Base-by-base conservation (phyloP, 2,113 vertebrate genomes). In the Meriones unguiculatus region DNA sequence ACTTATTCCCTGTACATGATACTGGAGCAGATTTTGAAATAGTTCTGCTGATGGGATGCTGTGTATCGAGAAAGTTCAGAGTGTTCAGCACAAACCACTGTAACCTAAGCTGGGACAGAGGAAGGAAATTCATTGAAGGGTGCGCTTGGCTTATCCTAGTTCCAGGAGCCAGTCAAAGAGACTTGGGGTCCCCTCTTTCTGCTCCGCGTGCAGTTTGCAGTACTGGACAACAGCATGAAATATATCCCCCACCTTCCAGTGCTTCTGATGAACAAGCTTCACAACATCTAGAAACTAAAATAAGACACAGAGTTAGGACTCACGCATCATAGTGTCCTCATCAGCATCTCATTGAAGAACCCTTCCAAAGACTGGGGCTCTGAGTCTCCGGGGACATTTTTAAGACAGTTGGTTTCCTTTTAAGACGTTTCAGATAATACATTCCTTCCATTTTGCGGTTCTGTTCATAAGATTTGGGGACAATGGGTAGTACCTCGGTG, bases 141-240 rank as follows among this genome's bases (percentile, higher is more conserved):
- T 17, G 0, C 1, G 6, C 35, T 20, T 77, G 70, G 18, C 41
- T 98, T 99, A 99, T 97, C 99, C 98, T 82, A 99, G 94, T 94
- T 99, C 99, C 17, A 99, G 97, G 28, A 99, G 99, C 99, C 99
- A 99, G 11, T 99, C 99, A 41, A 99, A 99, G 75, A 99, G 99
- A 98, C 99, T 99, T 3, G 98, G 98, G 18, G 98, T 93, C 54
- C 93, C 90, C 4, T 89, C 98, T 87, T 97, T 98, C 87, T 96
- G 96, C 81, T 99, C 98, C 64, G 99, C 98, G 4, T 98, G 98
- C 59, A 99, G 98, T 95, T 99, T 99, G 98, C 99, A 99, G 98
- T 99, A 99, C 96, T 99, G 99, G 95, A 99, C 98, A 92, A 99
- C 99, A 0, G 99, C 99, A 0, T 99, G 98, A 96, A 99, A 99